These are phyloP conservation scores for Platyura marginata DNA, from an alignment of 1,140 invertebrate species.

Conservation along the genomic window DNA sequence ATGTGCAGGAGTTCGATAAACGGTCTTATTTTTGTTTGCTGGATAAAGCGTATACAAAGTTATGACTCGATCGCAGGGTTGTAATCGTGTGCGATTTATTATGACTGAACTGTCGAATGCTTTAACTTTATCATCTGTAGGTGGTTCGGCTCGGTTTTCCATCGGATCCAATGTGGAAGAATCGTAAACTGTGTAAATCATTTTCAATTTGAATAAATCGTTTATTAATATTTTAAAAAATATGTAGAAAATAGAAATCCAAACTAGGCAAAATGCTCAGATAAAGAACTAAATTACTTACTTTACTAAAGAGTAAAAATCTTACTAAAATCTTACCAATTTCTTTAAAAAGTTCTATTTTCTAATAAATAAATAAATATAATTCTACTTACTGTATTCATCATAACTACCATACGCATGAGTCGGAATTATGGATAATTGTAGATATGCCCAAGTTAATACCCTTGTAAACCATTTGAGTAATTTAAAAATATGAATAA, in stretches of 20 bases:
- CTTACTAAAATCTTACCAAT: conserved; percentile 23
- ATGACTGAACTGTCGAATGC: conserved; percentile 35
- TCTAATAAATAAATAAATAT: conserved; percentile 13
- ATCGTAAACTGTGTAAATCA: not conserved
- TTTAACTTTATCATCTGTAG: conserved; percentile 29
- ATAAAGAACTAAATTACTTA: too few species aligned
- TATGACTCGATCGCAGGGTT: conserved; percentile 21
- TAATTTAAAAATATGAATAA: conserved; percentile 6
- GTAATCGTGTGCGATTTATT: conserved; percentile 46
- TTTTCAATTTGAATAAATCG: too few species aligned
- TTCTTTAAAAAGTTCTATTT: conserved; percentile 27
- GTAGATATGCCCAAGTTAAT: conserved; percentile 26
- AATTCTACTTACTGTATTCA: conserved; percentile 11
- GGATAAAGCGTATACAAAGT: conserved; percentile 23
- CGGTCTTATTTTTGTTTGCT: conserved; percentile 18
- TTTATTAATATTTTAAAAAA: too few species aligned
- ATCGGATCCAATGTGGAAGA: not conserved
- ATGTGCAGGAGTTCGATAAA: conserved; percentile 20
- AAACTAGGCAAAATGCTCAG: too few species aligned
- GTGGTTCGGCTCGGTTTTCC: conserved; percentile 12
- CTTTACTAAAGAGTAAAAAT: conserved; percentile 22
- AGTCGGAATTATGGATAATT: conserved; percentile 21
- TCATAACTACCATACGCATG: conserved; percentile 9
- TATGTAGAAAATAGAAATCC: too few species aligned
- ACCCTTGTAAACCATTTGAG: conserved; percentile 28